Percentiles rank a stretch among this genome's conserved stretches.
These are phyloP conservation scores for Drosophila sechellia DNA, from an alignment of 1,140 invertebrate genomes.

Conservation along the genomic window DNA sequence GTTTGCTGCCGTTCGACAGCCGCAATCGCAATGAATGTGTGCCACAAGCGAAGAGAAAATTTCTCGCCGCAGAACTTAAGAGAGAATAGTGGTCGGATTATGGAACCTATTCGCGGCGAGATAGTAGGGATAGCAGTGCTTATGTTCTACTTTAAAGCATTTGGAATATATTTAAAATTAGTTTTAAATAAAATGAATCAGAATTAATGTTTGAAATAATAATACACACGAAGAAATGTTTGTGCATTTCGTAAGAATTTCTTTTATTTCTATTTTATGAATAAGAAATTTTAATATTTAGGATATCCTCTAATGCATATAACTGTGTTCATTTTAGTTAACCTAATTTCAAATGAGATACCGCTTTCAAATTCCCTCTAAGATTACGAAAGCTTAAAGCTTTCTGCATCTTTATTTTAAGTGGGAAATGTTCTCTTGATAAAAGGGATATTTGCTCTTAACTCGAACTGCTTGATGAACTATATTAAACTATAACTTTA, in stretches of 20 bases:
- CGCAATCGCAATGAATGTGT: constrained; percentile 43
- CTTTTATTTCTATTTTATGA: no score
- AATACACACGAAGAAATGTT: no score
- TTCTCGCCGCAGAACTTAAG: constrained; percentile 29
- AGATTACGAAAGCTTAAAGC: constrained; percentile 35
- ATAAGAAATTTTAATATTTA: no score
- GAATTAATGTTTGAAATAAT: background rate
- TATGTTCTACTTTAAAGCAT: background rate
- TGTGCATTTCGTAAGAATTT: no score
- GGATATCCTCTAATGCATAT: accelerated
- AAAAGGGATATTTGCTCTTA: constrained; percentile 30
- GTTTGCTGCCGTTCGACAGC: constrained; percentile 18
- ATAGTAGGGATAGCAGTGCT: background rate
- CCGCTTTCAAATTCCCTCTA: background rate
- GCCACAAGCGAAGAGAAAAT: constrained; percentile 65
- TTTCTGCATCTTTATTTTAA: constrained; percentile 22
- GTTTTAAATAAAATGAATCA: background rate
- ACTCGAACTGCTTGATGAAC: background rate
- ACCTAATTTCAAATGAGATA: background rate
- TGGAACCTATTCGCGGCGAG: background rate
- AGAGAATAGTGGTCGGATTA: constrained; percentile 22
- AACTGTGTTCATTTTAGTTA: constrained; percentile 1
- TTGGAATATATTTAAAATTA: background rate
- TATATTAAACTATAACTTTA: no score
- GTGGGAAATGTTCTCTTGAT: background rate